A percentile compares a stretch with the other conserved stretches of the same genome.
These are phyloP conservation scores for Proterorhinus semilunaris DNA, from an alignment of 2,113 vertebrate genomes.

Conservation along the genomic window DNA sequence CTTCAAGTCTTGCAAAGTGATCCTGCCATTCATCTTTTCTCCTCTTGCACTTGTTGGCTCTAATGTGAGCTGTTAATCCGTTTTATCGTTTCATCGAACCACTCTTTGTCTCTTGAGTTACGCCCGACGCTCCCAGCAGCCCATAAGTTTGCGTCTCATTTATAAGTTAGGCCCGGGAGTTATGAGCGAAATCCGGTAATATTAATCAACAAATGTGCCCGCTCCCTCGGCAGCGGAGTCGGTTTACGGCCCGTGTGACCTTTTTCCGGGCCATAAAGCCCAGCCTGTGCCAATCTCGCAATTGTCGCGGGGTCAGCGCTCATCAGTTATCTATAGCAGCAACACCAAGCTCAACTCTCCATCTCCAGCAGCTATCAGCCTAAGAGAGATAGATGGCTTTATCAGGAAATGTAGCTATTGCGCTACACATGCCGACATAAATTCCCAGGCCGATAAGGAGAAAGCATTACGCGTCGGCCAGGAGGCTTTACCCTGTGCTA, in stretches of 20 bases:
- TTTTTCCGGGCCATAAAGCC: constrained; percentile 54
- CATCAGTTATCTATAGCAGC: constrained; percentile 63
- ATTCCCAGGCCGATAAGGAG: constrained; percentile 65
- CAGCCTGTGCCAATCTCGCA: constrained; percentile 51
- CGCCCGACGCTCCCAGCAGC: constrained; percentile 13
- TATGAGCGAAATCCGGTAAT: constrained; percentile 40
- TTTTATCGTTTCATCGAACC: constrained; percentile 39
- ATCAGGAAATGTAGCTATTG: constrained; percentile 62
- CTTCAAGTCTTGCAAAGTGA: constrained; percentile 26
- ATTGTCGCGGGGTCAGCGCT: constrained; percentile 51
- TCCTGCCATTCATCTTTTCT: not conserved
- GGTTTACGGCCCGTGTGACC: constrained; percentile 63
- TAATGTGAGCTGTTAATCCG: constrained; percentile 50
- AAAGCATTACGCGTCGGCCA: constrained; percentile 47
- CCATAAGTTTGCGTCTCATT: constrained; percentile 31
- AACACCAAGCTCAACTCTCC: constrained; percentile 52
- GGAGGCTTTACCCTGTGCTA: constrained; percentile 28
- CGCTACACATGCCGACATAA: constrained; percentile 60
- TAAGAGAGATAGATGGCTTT: constrained; percentile 58
- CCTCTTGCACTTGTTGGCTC: constrained; percentile 41
- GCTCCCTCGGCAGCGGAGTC: constrained; percentile 34
- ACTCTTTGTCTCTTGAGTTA: constrained; percentile 42
- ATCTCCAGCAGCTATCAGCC: constrained; percentile 60
- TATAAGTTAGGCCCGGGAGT: constrained; percentile 27
- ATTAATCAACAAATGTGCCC: constrained; percentile 54